Evolutionary conservation across 2,888 invertebrate genomes (phyloP).

Genomic region (Incurvaria masculella): DNA sequence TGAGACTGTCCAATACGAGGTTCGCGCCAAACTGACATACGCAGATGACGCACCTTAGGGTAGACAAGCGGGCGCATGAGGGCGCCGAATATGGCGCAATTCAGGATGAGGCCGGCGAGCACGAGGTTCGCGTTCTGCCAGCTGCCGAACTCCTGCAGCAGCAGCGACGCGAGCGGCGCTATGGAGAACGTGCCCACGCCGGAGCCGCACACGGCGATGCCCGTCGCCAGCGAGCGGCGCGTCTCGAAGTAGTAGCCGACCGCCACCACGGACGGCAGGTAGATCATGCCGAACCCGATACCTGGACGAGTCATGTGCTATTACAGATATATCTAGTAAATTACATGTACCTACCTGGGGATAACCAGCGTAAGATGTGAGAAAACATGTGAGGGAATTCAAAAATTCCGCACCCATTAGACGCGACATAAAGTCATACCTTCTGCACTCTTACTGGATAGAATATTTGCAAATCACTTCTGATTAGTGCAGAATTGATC

Average conservation of each 20-base stretch:
- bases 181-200: conserved; percentile 93
- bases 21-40: no score
- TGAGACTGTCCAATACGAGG: no score
- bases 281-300: conserved; percentile 90
- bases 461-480: no score
- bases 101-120: conserved; percentile 88
- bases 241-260: conserved; percentile 98
- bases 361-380: no score
- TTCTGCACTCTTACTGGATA: no score
- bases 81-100: conserved; percentile 87
- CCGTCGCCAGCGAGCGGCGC: conserved; percentile 90
- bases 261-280: conserved; percentile 94
- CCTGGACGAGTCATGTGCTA: conserved; percentile 50
- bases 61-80: conserved; percentile 78
- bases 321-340: not conserved
- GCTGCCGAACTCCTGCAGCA: conserved; percentile 72
- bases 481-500: no score
- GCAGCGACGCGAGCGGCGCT: conserved; percentile 81
- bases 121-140: conserved; percentile 92
- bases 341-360: not conserved
- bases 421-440: no score
- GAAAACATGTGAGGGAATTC: no score
- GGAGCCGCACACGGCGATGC: conserved; percentile 93
- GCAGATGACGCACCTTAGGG: no score
- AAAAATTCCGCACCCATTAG: not conserved